Evolutionary conservation across 2,113 vertebrate genomes (phyloP), one percentile per base, ranked within the genome.

Genomic region (Octodon degus): DNA sequence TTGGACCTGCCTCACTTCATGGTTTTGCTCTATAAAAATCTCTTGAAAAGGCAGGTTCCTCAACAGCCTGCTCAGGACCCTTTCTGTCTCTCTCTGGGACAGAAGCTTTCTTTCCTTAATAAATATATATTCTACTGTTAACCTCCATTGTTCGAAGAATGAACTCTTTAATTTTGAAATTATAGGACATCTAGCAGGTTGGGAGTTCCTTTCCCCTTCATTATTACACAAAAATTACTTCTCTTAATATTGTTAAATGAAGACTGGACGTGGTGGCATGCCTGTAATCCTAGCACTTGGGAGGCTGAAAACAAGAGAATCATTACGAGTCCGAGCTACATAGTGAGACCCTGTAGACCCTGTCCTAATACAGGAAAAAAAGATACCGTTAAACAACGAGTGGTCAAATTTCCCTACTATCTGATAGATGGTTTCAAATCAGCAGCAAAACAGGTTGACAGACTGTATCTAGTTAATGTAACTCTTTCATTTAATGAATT

Each of bases 211-310:
- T 70, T n/a, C 67, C 67, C 34, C 34, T n/a, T 70, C 67, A n/a
- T n/a, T 70, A 70, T 4, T 34, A 13, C 7, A 82, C 5, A 80
- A 86, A 68, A 87, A 92, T 92, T 74, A 89, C 88, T 47, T 82
- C 47, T 80, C 68, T 86, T 65, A 94, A 55, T 91, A 95, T 86
- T 65, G 90, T 89, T 89, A 94, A 89, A 47, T 85, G 55, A 58
- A 50, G 50, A 50, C 50, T 9, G 50, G 50, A 2, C 2, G 2
- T 50, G 50, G 50, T 50, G 50, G 50, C 50, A 50, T 11, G 50
- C 50, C 50, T 50, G 50, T 50, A 50, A 50, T 50, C 50, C 50
- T 50, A 50, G 50, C 50, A 50, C 50, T 50, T 50, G 50, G 50
- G 50, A 50, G 50, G 50, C 50, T 50, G 50, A 50, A 50, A 50